A percentile compares a stretch with the other conserved stretches of the same genome.
These are phyloP conservation scores for Proales similis DNA, from an alignment of 1,140 invertebrate genomes.

Conservation along the genomic window DNA sequence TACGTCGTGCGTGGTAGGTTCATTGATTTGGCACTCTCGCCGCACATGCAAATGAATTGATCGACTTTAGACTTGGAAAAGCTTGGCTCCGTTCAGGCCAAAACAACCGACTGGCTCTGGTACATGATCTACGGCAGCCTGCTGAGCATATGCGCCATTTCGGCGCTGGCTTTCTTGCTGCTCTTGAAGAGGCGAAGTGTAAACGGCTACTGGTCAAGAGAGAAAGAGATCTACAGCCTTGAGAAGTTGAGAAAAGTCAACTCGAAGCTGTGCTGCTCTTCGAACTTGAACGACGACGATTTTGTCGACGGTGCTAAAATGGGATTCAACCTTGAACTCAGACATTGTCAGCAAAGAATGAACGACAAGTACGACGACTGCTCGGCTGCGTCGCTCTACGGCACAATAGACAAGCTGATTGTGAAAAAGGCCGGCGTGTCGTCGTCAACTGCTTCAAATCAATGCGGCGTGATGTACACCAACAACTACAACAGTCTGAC, in stretches of 20 bases:
- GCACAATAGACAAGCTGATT: slow-evolving; percentile 32
- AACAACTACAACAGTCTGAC: slow-evolving; percentile 36
- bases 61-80: too few species aligned
- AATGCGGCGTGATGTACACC: slow-evolving; percentile 27
- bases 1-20: too few species aligned
- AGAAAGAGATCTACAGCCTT: too few species aligned
- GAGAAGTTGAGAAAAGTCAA: too few species aligned
- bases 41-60: too few species aligned
- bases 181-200: neutral
- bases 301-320: neutral
- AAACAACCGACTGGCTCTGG: neutral
- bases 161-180: slow-evolving; percentile 1
- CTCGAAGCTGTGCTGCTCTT: slow-evolving; percentile 20
- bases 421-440: slow-evolving; percentile 10
- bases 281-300: slow-evolving; percentile 9
- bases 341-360: slow-evolving; percentile 2
- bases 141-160: slow-evolving; percentile 7
- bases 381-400: slow-evolving; percentile 15
- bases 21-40: too few species aligned
- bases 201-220: slow-evolving; percentile 33
- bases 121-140: slow-evolving; percentile 11
- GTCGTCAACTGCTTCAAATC: neutral
- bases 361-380: slow-evolving; percentile 2
- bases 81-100: too few species aligned
- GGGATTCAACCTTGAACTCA: slow-evolving; percentile 3